Percentiles rank a stretch among this genome's conserved stretches.
phyloP scores from a whole-genome alignment of 2,113 vertebrate genomes.

The Stigmatopora nigra region DNA sequence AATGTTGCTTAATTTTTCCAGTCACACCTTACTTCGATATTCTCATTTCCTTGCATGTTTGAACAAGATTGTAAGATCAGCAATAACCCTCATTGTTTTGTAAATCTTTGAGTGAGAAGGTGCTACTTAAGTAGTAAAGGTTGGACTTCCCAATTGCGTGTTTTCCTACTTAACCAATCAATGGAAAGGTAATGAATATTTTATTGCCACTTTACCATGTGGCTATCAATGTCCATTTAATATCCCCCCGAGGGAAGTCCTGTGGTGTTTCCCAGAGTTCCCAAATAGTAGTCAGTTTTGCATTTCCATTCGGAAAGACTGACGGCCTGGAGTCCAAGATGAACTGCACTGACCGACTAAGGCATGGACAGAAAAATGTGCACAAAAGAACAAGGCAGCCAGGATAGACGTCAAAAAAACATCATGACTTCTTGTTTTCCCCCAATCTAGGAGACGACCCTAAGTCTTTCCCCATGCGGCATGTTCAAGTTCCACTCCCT shows the following conservation, averaged over 20 bases:
- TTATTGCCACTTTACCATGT: constrained; percentile 64
- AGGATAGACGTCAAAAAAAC: constrained; percentile 35
- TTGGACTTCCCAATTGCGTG: constrained; percentile 61
- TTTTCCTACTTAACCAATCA: constrained; percentile 56
- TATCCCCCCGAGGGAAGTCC: constrained; percentile 54
- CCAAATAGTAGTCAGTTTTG: constrained; percentile 58
- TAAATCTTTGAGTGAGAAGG: constrained; percentile 48
- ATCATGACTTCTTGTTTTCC: constrained; percentile 18
- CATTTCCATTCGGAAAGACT: constrained; percentile 70
- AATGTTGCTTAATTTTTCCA: constrained; percentile 27
- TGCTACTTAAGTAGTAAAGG: constrained; percentile 32
- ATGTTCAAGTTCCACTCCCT: constrained; percentile 43
- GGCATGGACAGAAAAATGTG: constrained; percentile 25
- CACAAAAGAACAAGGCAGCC: constrained; percentile 18
- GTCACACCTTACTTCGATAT: constrained; percentile 26
- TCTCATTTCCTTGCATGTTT: constrained; percentile 33
- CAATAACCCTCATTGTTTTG: constrained; percentile 50
- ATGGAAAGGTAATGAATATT: constrained; percentile 70
- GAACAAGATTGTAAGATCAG: constrained; percentile 28
- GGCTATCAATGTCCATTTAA: constrained; percentile 56
- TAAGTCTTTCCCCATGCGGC: constrained; percentile 36
- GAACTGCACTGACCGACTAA: constrained; percentile 45
- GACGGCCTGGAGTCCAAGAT: constrained; percentile 56
- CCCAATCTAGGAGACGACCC: constrained; percentile 19
- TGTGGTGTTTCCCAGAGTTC: constrained; percentile 71